Percentiles rank a stretch among this genome's conserved stretches.
Conservation (phyloP, 2,113 vertebrate genomes). For the Corythoichthys intestinalis region DNA sequence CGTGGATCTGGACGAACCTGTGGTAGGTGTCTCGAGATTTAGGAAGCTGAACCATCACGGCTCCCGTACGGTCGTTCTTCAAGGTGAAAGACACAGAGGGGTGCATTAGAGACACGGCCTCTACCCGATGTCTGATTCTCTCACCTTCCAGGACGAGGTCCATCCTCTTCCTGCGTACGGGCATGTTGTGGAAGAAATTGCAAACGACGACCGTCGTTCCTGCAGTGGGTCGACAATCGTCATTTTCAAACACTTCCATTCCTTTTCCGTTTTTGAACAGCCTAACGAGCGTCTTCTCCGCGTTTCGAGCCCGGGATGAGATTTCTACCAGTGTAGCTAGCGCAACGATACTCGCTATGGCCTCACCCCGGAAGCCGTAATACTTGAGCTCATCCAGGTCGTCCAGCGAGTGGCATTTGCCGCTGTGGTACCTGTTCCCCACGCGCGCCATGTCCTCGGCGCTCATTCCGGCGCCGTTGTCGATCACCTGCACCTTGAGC, state of each 20-base stretch:
- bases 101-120: constrained; percentile 86
- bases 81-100: constrained; percentile 88
- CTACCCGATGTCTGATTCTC: constrained; percentile 82
- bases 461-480: constrained; percentile 85
- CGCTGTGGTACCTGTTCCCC: constrained; percentile 84
- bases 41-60: constrained; percentile 85
- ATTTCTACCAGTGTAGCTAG: constrained; percentile 85
- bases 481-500: constrained; percentile 90
- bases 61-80: constrained; percentile 81
- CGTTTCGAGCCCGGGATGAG: constrained; percentile 76
- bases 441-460: constrained; percentile 76
- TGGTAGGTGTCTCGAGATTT: constrained; percentile 82
- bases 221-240: constrained; percentile 74
- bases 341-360: constrained; percentile 83
- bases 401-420: constrained; percentile 81
- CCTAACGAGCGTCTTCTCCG: constrained; percentile 81
- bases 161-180: constrained; percentile 85
- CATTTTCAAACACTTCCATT: constrained; percentile 75
- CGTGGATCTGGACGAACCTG: constrained; percentile 90
- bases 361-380: constrained; percentile 91
- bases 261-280: constrained; percentile 81
- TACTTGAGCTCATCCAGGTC: constrained; percentile 83
- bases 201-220: constrained; percentile 86
- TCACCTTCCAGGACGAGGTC: constrained; percentile 84
- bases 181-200: constrained; percentile 88